Evolutionary conservation across 2,888 invertebrate species (phyloP), one percentile per base, ranked within the genome.

Genomic region (Melipona beecheii): DNA sequence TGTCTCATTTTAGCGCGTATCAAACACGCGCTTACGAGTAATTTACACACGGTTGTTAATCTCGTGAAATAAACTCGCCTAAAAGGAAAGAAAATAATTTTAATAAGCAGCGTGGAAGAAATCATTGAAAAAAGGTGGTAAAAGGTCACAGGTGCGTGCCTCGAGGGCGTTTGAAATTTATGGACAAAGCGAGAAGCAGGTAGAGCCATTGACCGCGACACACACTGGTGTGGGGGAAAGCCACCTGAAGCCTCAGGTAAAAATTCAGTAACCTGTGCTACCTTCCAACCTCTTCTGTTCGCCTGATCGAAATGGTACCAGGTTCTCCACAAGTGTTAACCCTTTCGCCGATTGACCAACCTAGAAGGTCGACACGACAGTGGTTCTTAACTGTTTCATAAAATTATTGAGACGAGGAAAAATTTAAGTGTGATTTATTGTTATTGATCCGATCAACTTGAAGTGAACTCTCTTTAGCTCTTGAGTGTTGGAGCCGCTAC

Each of bases 301-400:
- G 27, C 82, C 85, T 64, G 60, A 6, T 91, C 21, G 27, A 90
- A 91, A 88, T 89, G 91, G 91, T 91, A 92, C 91, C 91, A 90
- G 86, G 90, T 91, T 91, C 91, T 91, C 90, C 89, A 87, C 90
- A 86, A 91, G 88, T 90, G 84, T 87, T 89, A 92, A 92, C 90
- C 92, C 93, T 91, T 92, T 91, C 85, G 70, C 78, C 74, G 52
- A 75, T 76, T 70, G 62, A 58, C 36, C 43, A 68, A 86, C 81
- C 78, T 78, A 75, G 81, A 74, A 76, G 81, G 76, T 80, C 84
- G 66, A 65, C 73, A 43, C 43, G 11, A 9, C 43, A 43, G 43
- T 43, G 43, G 43, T 43, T 43, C 43, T 43, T 43, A 43, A 43
- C 9, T 43, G 43, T 43, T 43, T 43, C 43, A 43, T 11, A 9